Evolutionary conservation across 2,888 invertebrate species (phyloP), one percentile per base, ranked within the genome.

Genomic region (Creontiades dilutus): DNA sequence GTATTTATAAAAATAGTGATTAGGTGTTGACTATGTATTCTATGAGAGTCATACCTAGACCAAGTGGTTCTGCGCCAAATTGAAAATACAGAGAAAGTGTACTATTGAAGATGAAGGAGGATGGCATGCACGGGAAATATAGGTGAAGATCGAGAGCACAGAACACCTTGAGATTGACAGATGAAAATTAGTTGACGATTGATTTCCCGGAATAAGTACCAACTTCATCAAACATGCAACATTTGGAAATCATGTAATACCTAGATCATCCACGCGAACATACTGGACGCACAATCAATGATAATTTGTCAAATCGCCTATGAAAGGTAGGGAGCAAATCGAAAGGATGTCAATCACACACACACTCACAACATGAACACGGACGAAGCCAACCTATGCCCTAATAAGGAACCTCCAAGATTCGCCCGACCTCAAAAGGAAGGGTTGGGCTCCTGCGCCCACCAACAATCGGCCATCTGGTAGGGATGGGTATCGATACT

Each of bases 321-420:
- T 0, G 52, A 2, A 57, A 37, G 37, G 3, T 4, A 37, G 37
- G 37, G 61, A 4, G 0, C 19, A 12, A 48, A 3, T 19, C 61
- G n/a, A 68, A 68, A 68, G 23, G 19, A 78, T 78, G 78, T 78
- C 78, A 37, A 7, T 37, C 16, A 14, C 23, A 82, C 46, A 52
- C 27, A 23, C 16, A n/a, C n/a, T n/a, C n/a, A n/a, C n/a, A n/a
- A n/a, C n/a, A n/a, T n/a, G n/a, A n/a, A n/a, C 5, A 14, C 14
- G 78, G 78, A 28, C 28, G 12, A n/a, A 19, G 47, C 37, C 61
- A 52, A 48, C 85, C 28, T 61, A 85, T 85, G 85, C 37, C 85
- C 85, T 61, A 85, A 85, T 85, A 85, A 61, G 85, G 85, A 37
- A 85, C 28, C 55, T 57, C 28, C 84, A 47, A 16, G 37, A 76